These are phyloP conservation scores for Acomys russatus DNA, from an alignment of 2,797 vertebrate genomes.

Conservation along the genomic window DNA sequence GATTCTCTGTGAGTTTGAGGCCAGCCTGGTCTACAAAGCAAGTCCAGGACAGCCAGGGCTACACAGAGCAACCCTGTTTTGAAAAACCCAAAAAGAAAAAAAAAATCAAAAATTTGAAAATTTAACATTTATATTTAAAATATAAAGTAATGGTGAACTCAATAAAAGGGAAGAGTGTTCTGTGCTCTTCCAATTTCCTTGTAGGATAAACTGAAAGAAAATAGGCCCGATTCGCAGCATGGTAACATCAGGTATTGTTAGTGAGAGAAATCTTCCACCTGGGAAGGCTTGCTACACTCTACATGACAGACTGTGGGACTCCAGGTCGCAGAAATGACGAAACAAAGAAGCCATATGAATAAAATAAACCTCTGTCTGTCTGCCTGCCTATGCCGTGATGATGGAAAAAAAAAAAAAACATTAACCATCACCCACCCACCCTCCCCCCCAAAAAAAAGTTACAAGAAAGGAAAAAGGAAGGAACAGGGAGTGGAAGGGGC, in stretches of 20 bases:
- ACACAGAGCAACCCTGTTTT: too few species aligned
- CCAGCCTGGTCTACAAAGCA: too few species aligned
- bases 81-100: too few species aligned
- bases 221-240: background rate
- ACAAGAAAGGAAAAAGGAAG: background rate
- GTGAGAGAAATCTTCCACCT: background rate
- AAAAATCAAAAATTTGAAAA: background rate
- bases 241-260: background rate
- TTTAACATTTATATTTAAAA: background rate
- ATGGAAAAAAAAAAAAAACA: background rate
- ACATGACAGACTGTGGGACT: background rate
- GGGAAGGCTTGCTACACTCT: background rate
- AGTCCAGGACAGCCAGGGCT: too few species aligned
- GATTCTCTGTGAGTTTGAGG: too few species aligned
- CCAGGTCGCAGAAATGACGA: background rate
- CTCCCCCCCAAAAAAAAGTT: background rate
- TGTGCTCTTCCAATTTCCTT: background rate
- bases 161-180: background rate
- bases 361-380: background rate
- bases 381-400: background rate
- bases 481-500: too few species aligned
- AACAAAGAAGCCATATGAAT: background rate
- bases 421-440: too few species aligned
- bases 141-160: background rate
- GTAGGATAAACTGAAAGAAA: background rate